Evolutionary conservation across 2,888 invertebrate species (phyloP), one percentile per base, ranked within the genome.

Genomic region (Hydriomena furcata): DNA sequence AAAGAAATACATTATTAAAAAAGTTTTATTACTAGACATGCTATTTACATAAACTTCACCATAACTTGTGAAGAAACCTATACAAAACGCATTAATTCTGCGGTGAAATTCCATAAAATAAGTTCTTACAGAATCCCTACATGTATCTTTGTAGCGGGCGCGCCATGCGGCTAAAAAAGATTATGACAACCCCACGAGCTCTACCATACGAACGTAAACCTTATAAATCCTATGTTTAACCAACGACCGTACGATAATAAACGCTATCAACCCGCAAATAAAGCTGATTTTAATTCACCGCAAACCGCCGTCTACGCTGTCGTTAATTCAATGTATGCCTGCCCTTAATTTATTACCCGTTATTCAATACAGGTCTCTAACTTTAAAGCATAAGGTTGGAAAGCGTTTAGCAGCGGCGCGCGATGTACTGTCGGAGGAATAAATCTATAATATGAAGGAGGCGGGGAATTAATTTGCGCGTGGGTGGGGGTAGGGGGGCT

Each of bases 371-470:
- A 79, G 78, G 79, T 80, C 88, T 82, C 79, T 89, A 86, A 78
- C 65, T 63, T 71, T 57, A 67, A 60, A 73, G 72, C 79, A 79
- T 88, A 89, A 84, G 89, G 89, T 87, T 78, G 79, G 84, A 79
- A 84, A 82, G 83, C 82, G 88, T 82, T 82, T 82, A 84, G 73
- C 84, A 73, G 50, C 58, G 48, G 63, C 59, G 65, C 62, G 66
- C 71, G 74, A 73, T 71, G 79, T 81, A 79, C 79, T 71, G 82
- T 77, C 78, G 76, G 75, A 78, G 80, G 73, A 87, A 89, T 90
- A 89, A 89, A 89, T 89, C 89, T 90, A 89, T 89, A 89, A 89
- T 89, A 89, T 88, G 87, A 84, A 84, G 80, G 84, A 79, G 90
- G 90, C 89, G 89, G 85, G 74, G 84, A 84, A 82, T 84, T 84